Conservation (phyloP, 2,888 invertebrate species). For the Cosmopolites sordidus region DNA sequence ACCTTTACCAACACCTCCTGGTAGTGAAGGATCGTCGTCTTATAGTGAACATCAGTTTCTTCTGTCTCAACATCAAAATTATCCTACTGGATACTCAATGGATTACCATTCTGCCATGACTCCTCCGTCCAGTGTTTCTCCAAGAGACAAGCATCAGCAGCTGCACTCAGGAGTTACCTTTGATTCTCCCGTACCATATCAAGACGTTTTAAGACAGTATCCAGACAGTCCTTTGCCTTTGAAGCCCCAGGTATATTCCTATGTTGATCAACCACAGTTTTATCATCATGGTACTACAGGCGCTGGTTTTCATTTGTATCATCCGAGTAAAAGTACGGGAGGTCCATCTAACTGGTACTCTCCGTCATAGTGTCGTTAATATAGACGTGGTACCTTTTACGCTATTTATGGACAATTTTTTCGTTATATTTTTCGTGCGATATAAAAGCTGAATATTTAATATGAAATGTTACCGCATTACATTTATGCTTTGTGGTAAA, state of each 20-base stretch:
- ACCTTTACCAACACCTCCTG: slow-evolving; percentile 85
- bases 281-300: slow-evolving; percentile 64
- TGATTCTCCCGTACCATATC: slow-evolving; percentile 48
- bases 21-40: slow-evolving; percentile 74
- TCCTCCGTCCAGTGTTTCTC: slow-evolving; percentile 94
- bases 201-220: slow-evolving; percentile 59
- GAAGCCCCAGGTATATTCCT: slow-evolving; percentile 85
- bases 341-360: slow-evolving; percentile 49
- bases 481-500: background rate
- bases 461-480: background rate
- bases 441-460: background rate
- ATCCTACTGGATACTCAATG: slow-evolving; percentile 58
- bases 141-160: slow-evolving; percentile 77
- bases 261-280: slow-evolving; percentile 78
- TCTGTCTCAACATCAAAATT: slow-evolving; percentile 56
- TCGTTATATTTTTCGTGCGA: background rate
- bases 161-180: slow-evolving; percentile 53
- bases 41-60: slow-evolving; percentile 66
- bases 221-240: slow-evolving; percentile 68
- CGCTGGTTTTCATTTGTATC: slow-evolving; percentile 81
- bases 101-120: slow-evolving; percentile 94
- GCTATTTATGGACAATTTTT: slow-evolving; percentile 3
- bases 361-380: slow-evolving; percentile 44
- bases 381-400: slow-evolving; percentile 6
- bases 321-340: slow-evolving; percentile 61